A percentile compares a stretch with the other conserved stretches of the same genome.
phyloP scores from a whole-genome alignment of 2,113 vertebrate species.

The Zingel zingel region DNA sequence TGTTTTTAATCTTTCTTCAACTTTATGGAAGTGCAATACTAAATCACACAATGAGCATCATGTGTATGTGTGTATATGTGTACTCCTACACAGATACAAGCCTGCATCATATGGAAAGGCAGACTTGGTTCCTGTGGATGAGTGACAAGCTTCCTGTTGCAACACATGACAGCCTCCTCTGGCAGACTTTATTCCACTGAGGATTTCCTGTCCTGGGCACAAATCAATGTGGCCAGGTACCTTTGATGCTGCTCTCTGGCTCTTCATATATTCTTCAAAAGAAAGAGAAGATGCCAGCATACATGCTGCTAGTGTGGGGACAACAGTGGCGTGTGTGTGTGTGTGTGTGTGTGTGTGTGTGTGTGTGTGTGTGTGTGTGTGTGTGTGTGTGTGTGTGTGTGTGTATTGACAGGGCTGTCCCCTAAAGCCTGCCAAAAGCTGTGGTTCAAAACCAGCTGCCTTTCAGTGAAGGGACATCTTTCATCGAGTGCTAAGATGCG shows the following conservation, averaged over 20 bases:
- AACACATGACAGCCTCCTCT: slow-evolving; percentile 15
- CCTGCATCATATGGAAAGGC: no score
- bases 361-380: not conserved
- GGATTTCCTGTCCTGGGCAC: slow-evolving; percentile 27
- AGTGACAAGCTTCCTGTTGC: slow-evolving; percentile 30
- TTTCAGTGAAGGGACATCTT: slow-evolving; percentile 24
- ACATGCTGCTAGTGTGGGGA: slow-evolving; percentile 1
- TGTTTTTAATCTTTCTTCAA: no score
- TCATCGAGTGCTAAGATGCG: slow-evolving; percentile 1
- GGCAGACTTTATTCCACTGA: slow-evolving; percentile 32
- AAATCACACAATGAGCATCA: no score
- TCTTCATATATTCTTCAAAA: slow-evolving; percentile 39
- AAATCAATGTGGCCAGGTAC: slow-evolving; percentile 42
- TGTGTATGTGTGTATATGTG: no score
- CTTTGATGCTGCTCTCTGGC: slow-evolving; percentile 29
- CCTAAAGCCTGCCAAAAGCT: slow-evolving; percentile 10
- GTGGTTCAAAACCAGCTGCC: slow-evolving; percentile 25
- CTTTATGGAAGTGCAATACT: no score
- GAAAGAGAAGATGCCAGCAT: slow-evolving; percentile 9
- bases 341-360: not conserved
- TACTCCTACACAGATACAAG: no score
- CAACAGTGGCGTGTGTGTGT: not conserved
- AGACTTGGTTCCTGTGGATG: slow-evolving; percentile 2
- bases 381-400: not conserved
- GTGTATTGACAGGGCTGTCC: slow-evolving; percentile 10